Conservation (phyloP, 2,113 vertebrate genomes). For the Trinectes maculatus region DNA sequence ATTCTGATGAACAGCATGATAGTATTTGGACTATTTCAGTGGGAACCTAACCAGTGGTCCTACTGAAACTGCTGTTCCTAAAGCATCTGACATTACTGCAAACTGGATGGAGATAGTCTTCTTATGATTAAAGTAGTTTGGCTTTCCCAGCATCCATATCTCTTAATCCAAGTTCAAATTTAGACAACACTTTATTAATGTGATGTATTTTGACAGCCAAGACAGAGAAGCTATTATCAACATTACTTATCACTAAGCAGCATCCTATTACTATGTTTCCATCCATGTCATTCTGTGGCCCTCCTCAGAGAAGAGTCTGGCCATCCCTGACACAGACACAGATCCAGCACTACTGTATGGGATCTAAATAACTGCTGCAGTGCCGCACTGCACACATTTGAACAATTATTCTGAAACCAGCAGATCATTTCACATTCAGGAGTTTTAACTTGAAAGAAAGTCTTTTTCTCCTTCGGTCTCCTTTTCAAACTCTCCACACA, state of each 20-base stretch:
- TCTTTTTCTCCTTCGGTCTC: constrained; percentile 19
- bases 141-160: background rate
- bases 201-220: constrained; percentile 3
- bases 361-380: constrained; percentile 47
- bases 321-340: constrained; percentile 32
- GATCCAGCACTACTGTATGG: constrained; percentile 29
- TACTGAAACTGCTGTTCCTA: background rate
- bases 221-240: constrained; percentile 24
- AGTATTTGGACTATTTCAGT: too few species aligned
- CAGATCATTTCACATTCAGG: constrained; percentile 63
- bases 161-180: constrained; percentile 26
- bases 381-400: constrained; percentile 57
- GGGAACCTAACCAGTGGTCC: too few species aligned
- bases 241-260: constrained; percentile 19
- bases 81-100: background rate
- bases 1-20: too few species aligned
- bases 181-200: constrained; percentile 23
- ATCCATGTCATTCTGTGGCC: constrained; percentile 11
- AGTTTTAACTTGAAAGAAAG: constrained; percentile 37
- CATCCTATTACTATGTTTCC: background rate
- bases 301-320: constrained; percentile 16
- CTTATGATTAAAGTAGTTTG: background rate
- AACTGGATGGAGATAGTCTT: background rate
- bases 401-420: constrained; percentile 50
- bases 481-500: constrained; percentile 39